These are phyloP conservation scores for Incurvaria masculella DNA, from an alignment of 2,888 invertebrate genomes.

Conservation along the genomic window DNA sequence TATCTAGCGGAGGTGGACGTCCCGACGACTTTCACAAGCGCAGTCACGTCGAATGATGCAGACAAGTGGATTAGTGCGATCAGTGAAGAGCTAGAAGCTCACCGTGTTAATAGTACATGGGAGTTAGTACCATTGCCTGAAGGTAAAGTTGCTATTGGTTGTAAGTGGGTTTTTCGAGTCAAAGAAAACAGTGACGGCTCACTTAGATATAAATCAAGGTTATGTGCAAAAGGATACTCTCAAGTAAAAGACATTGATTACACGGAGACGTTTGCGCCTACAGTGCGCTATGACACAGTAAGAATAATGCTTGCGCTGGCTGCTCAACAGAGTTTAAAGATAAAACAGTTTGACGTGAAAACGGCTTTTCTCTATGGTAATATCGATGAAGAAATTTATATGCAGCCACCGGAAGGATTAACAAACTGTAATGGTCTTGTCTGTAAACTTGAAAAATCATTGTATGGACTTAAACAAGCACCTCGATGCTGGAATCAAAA, in stretches of 20 bases:
- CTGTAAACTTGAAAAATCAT: too few relatives aligned
- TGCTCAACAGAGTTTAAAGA: background rate
- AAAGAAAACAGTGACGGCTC: background rate
- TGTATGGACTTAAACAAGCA: too few relatives aligned
- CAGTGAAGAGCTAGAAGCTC: conserved; percentile 9
- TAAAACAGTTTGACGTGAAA: background rate
- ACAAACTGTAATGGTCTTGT: too few relatives aligned
- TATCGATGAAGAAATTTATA: background rate
- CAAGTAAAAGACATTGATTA: background rate
- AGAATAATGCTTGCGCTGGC: background rate
- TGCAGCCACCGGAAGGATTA: background rate
- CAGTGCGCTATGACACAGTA: background rate
- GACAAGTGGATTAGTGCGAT: conserved; percentile 6
- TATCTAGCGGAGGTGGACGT: conserved; percentile 1
- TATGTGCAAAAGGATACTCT: background rate
- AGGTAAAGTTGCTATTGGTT: background rate
- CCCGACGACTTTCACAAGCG: conserved; percentile 6
- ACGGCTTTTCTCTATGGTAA: background rate
- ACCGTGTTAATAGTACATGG: conserved; percentile 7
- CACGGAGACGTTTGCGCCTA: background rate
- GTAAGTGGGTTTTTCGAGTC: background rate
- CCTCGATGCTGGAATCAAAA: too few relatives aligned
- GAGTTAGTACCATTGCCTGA: conserved; percentile 6
- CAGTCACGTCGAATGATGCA: conserved; percentile 6
- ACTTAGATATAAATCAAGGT: background rate